Conservation (phyloP, 2,888 invertebrate species). For the Eurytoma californica region DNA sequence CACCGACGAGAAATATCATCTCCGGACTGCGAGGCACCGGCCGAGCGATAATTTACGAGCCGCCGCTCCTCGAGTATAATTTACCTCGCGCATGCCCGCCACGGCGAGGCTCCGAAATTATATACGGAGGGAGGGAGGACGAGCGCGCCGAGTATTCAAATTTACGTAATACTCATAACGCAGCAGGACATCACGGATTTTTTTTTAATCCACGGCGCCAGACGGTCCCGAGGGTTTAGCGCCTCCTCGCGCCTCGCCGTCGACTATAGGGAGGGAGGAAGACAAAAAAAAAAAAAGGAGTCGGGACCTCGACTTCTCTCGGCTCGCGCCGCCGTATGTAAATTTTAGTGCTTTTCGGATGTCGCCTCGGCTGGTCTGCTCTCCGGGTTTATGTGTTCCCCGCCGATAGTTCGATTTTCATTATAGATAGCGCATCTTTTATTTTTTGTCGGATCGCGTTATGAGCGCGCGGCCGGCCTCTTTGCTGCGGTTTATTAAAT, state of each 20-base stretch:
- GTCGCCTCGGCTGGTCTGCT: not conserved
- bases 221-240: not conserved
- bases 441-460: not conserved
- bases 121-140: slow-evolving; percentile 7
- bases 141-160: slow-evolving; percentile 45
- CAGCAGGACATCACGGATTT: slow-evolving; percentile 51
- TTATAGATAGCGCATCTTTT: slow-evolving; percentile 38
- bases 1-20: too few species aligned
- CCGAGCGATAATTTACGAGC: slow-evolving; percentile 49
- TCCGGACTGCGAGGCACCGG: not conserved
- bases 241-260: slow-evolving; percentile 25
- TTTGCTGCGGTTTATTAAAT: too few species aligned
- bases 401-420: slow-evolving; percentile 33
- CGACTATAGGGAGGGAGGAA: not conserved
- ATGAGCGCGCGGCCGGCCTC: not conserved
- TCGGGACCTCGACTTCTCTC: not conserved
- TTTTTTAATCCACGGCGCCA: slow-evolving; percentile 30
- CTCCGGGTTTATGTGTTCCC: slow-evolving; percentile 5
- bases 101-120: slow-evolving; percentile 14
- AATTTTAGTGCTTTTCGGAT: slow-evolving; percentile 20
- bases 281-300: too few species aligned
- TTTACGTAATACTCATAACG: slow-evolving; percentile 51
- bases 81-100: slow-evolving; percentile 27
- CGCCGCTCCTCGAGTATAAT: slow-evolving; percentile 32
- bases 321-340: slow-evolving; percentile 7